These are phyloP conservation scores for Ephydatia muelleri DNA, from an alignment of 37 sponge, comb jelly and placozoan species.

Conservation along the genomic window DNA sequence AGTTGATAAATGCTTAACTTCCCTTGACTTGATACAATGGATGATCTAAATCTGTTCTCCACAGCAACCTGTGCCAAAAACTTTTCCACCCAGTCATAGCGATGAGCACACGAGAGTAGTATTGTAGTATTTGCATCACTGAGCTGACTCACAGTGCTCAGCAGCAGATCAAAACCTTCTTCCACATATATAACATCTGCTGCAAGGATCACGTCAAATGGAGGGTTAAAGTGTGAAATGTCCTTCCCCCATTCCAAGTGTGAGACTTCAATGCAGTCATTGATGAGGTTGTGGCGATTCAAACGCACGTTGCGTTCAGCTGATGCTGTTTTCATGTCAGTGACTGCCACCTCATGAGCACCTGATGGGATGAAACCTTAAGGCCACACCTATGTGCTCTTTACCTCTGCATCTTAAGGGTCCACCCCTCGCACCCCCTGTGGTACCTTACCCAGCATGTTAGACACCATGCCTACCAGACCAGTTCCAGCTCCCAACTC, in stretches of 20 bases:
- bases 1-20: background rate
- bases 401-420: background rate
- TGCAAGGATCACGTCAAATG: conserved; percentile 66
- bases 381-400: background rate
- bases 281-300: conserved; percentile 41
- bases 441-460: conserved; percentile 52
- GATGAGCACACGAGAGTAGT: conserved; percentile 41
- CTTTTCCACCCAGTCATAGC: conserved; percentile 54
- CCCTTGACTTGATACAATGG: conserved; percentile 3
- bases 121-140: conserved; percentile 18
- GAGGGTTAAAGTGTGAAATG: conserved; percentile 9
- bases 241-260: conserved; percentile 57
- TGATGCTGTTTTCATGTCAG: conserved; percentile 50
- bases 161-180: conserved; percentile 38
- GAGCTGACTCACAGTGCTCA: conserved; percentile 47
- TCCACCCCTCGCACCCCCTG: background rate
- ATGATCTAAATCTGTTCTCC: conserved; percentile 5
- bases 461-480: conserved; percentile 67
- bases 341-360: conserved; percentile 40
- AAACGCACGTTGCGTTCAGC: conserved; percentile 24
- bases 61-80: conserved; percentile 34
- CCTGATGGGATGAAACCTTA: conserved; percentile 9
- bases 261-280: conserved; percentile 12
- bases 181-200: conserved; percentile 77
- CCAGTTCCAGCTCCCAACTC: conserved; percentile 84